Evolutionary conservation across 1,140 invertebrate species (phyloP), one percentile per base, ranked within the genome.

Genomic region (Drosophila teissieri): DNA sequence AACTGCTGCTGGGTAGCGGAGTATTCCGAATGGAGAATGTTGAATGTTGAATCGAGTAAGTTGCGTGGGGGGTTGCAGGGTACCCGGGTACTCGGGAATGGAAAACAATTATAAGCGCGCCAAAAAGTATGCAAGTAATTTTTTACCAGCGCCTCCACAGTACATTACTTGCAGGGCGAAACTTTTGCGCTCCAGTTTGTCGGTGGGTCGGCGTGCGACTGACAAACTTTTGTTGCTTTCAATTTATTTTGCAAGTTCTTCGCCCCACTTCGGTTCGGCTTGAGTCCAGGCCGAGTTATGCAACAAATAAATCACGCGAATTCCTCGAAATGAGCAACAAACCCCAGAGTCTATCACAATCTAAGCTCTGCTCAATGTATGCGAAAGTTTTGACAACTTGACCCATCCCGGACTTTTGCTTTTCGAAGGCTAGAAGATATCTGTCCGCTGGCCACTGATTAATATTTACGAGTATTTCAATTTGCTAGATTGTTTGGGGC

Each of bases 21-120:
- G 14, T 4, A 45, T 14, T 6, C 40, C 17, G 8, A 37, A 12
- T 1, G 40, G 7, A 34, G 36, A 19, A 19, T 7, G 4, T 4
- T 17, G n/a, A 17, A 31, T 31, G 31, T 7, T 3, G 27, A 37
- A n/a, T 58, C 22, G 45, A 37, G 12, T 24, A 42, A 19, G 58
- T 37, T n/a, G 3, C 15, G 49, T 34, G 63, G 24, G 0, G 4
- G 4, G n/a, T n/a, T n/a, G n/a, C n/a, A n/a, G 19, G 19, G 22
- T 24, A 4, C 22, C 22, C 22, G 22, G 22, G 22, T 24, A 55
- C 67, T 27, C 24, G 45, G 61, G 45, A 70, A 83, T 80, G 73
- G 45, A 80, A 89, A 89, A 88, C 84, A 88, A 88, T 88, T 88
- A 88, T 89, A 89, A 73, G 64, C 80, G 67, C 84, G 74, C 84